These are phyloP conservation scores for Cyclura pinguis DNA, from an alignment of 2,797 vertebrate genomes.

Conservation along the genomic window DNA sequence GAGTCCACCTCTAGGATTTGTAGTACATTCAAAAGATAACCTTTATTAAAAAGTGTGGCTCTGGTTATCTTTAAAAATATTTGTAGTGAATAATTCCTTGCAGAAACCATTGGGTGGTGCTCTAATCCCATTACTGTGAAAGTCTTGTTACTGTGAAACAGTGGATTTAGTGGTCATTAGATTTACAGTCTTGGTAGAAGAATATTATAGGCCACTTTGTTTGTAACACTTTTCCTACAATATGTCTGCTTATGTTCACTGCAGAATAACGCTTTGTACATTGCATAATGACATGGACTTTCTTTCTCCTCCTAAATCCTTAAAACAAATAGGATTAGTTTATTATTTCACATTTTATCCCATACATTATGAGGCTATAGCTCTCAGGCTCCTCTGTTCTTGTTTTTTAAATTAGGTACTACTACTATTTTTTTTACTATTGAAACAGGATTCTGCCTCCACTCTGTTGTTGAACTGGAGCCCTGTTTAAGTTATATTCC, in stretches of 20 bases:
- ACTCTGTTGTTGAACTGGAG: not conserved
- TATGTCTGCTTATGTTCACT: not conserved
- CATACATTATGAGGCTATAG: not conserved
- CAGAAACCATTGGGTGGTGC: conserved; percentile 68
- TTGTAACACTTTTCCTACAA: not conserved
- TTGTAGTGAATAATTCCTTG: conserved; percentile 14
- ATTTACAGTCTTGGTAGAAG: not conserved
- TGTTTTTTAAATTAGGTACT: no score
- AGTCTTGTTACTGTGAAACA: conserved; percentile 32
- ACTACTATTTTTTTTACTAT: not conserved
- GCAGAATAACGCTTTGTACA: not conserved
- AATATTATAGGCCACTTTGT: not conserved
- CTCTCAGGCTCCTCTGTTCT: not conserved
- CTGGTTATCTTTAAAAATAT: not conserved
- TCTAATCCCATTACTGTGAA: conserved; percentile 54
- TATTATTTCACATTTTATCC: not conserved
- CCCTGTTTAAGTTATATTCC: not conserved
- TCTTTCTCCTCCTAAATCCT: not conserved
- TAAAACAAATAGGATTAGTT: not conserved
- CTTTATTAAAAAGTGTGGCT: conserved; percentile 22
- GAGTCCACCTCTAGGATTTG: not conserved
- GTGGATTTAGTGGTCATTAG: not conserved
- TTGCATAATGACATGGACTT: not conserved
- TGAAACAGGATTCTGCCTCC: not conserved
- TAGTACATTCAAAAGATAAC: not conserved